These are phyloP conservation scores for Drosophila saltans DNA, from an alignment of 1,140 invertebrate species.

Conservation along the genomic window DNA sequence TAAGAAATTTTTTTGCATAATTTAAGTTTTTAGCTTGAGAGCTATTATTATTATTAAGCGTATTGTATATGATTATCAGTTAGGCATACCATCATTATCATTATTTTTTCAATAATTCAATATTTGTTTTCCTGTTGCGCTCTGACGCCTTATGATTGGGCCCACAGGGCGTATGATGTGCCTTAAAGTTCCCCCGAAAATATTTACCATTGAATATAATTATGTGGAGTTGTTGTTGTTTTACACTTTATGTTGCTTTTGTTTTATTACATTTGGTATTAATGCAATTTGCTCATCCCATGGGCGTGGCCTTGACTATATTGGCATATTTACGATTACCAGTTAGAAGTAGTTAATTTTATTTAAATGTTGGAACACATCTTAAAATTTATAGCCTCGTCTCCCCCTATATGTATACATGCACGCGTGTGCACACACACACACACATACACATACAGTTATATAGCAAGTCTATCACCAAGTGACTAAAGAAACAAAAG, in stretches of 20 bases:
- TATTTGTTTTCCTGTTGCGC: conserved; percentile 11
- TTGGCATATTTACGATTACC: conserved; percentile 15
- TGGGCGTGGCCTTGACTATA: conserved; percentile 10
- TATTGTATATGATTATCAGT: conserved; percentile 1
- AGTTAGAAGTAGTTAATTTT: conserved; percentile 15
- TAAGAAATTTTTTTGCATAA: conserved; percentile 1
- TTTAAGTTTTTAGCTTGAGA: not conserved
- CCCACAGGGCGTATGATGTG: conserved; percentile 4
- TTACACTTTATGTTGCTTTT: not conserved
- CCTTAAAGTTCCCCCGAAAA: not conserved
- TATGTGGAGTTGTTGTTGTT: not conserved
- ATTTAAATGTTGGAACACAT: conserved; percentile 13
- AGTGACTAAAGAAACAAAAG: conserved; percentile 12
- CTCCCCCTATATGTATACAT: not conserved
- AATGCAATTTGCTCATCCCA: not conserved
- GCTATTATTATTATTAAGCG: not conserved
- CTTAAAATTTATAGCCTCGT: conserved; percentile 8
- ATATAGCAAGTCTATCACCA: conserved; percentile 12
- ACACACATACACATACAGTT: not conserved
- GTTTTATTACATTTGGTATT: not conserved
- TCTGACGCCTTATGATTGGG: not conserved
- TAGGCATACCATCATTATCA: not conserved
- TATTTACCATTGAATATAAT: not conserved
- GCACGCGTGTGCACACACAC: not conserved
- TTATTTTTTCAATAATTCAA: not conserved